Evolutionary conservation across 35 echinoderm and acorn worm genomes (phyloP), one percentile per base, ranked within the genome.

Genomic region (Diadema setosum): DNA sequence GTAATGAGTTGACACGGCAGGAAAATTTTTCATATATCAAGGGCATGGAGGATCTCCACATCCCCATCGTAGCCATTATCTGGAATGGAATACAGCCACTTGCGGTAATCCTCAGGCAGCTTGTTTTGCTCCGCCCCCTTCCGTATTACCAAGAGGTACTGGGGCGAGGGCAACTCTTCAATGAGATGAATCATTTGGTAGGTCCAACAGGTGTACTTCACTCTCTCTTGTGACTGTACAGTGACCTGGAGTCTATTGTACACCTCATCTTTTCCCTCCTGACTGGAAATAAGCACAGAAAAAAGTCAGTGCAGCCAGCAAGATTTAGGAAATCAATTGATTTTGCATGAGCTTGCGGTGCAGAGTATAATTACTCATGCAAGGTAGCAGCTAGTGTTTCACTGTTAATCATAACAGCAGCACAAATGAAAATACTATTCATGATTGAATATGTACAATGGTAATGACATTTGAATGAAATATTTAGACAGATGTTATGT

Each of bases 31-130:
- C n/a, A n/a, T n/a, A n/a, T n/a, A 85, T 86, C 69, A 26, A 87
- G n/a, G 6, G 75, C 18, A 36, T 86, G 55, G n/a, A 81, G 39
- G 5, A 87, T 80, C 9, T 41, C n/a, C 31, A 87, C 49, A 3
- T 81, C 45, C 5, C 90, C 90, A 34, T 69, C 43, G 40, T 88
- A 93, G 4, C 80, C 61, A 24, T 93, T 93, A 61, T 93, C 44
- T 30, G 83, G 16, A 18, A 93, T 58, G 14, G 58, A 46, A n/a
- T 41, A 17, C 2, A 93, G 80, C 29, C 46, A 76, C 21, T 18
- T 7, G 0, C 65, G 42, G 52, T 93, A 93, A 2, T 88, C 55
- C 8, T 29, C 25, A 11, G 91, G 91, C 15, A 93, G 27, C 3
- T 46, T 39, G 33, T 88, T 64, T 2, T 93, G 75, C 24, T 73